These are phyloP conservation scores for Drosophila nr. perissopoda DNA, from an alignment of 2,888 invertebrate genomes.

Conservation along the genomic window DNA sequence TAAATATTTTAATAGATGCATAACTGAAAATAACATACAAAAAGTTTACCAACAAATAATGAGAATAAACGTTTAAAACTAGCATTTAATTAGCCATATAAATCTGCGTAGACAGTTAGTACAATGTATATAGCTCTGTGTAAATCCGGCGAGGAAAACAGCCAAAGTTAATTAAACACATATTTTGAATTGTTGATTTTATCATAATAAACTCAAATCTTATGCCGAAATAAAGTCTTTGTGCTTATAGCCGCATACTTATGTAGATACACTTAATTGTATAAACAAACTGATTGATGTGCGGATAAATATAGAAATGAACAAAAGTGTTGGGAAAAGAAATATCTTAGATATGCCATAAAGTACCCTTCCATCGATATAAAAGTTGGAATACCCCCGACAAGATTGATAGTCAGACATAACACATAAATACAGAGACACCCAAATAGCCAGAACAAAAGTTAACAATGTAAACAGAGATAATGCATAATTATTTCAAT, in stretches of 20 bases:
- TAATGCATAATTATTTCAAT: constrained; percentile 37
- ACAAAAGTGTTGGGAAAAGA: neutral
- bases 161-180: neutral
- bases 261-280: neutral
- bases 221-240: neutral
- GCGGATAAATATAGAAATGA: constrained; percentile 1
- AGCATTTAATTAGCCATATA: neutral
- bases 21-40: neutral
- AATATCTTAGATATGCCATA: neutral
- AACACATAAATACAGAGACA: constrained; percentile 1
- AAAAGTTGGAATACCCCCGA: neutral
- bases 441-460: neutral
- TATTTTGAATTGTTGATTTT: neutral
- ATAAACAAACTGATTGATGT: constrained; percentile 25
- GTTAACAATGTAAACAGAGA: constrained; percentile 13
- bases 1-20: constrained; percentile 2
- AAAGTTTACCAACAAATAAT: neutral
- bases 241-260: neutral
- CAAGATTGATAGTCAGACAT: constrained; percentile 8
- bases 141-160: neutral
- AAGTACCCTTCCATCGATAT: neutral
- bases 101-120: neutral
- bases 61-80: neutral
- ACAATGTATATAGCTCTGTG: neutral
- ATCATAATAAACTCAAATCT: neutral